Evolutionary conservation across 2,888 invertebrate genomes (phyloP).

Genomic region (Nysson spinosus): DNA sequence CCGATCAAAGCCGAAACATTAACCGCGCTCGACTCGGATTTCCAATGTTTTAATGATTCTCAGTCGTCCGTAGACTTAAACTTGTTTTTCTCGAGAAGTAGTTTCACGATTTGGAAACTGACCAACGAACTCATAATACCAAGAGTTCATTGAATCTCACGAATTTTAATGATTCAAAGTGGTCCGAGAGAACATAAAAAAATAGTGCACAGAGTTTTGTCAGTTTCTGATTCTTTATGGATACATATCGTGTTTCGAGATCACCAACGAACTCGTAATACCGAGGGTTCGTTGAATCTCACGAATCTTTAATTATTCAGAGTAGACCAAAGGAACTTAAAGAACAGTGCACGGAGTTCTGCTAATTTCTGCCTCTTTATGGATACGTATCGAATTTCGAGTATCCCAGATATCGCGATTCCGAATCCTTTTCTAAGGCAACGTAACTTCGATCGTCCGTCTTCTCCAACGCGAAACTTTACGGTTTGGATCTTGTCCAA

Average conservation of each 20-base stretch:
- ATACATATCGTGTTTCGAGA: background rate
- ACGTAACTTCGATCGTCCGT: too few relatives aligned
- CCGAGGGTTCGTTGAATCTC: slow-evolving; percentile 7
- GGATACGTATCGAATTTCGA: background rate
- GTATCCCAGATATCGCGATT: background rate
- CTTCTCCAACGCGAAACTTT: background rate
- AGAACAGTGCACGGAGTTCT: too few relatives aligned
- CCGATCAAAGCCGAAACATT: background rate
- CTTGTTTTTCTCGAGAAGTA: background rate
- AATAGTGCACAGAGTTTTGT: too few relatives aligned
- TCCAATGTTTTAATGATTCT: background rate
- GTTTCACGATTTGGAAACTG: slow-evolving; percentile 7
- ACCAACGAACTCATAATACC: slow-evolving; percentile 1
- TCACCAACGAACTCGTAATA: slow-evolving; percentile 4
- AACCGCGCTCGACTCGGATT: background rate
- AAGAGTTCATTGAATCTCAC: slow-evolving; percentile 6
- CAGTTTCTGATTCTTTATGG: too few relatives aligned
- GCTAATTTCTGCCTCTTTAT: too few relatives aligned
- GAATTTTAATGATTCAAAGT: background rate
- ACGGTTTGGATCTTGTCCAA: background rate
- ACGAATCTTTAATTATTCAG: background rate
- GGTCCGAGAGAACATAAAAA: too few relatives aligned
- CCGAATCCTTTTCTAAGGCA: too few relatives aligned
- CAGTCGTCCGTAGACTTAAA: background rate
- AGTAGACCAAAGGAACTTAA: too few relatives aligned